Evolutionary conservation across 1,140 invertebrate species (phyloP), one percentile per base, ranked within the genome.

Genomic region (Cheumatopsyche charites): DNA sequence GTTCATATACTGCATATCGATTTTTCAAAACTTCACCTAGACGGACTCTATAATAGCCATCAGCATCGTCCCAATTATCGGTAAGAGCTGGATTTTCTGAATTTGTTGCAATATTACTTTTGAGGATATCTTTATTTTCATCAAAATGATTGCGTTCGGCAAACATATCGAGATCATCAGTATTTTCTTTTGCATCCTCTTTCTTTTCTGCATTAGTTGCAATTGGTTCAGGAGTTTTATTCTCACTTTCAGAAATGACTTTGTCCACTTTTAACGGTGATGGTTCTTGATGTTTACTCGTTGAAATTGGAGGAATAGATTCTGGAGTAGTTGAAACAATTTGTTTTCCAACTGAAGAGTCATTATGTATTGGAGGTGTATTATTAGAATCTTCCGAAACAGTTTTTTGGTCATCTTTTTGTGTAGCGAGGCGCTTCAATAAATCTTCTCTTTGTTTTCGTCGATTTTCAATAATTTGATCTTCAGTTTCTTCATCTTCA

Each of bases 61-160:
- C 98, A 13, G 97, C 94, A 85, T 99, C 98, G 81, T 99, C 98
- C 98, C 98, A 99, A 80, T 99, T 99, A 81, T 99, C 98, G 2
- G 92, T 97, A 2, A 98, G 85, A 69, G 92, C 92, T 0, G 94
- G 94, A 85, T 97, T 97, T 78, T 96, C 94, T 36, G 88, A 85
- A 52, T 88, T 87, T 74, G 86, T 82, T 78, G 86, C 90, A 80
- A 62, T 63, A 84, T 41, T 68, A 25, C 9, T 42, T 52, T 58
- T 65, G 88, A 90, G 90, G 86, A 96, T 94, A 87, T 90, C 90
- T 78, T 93, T 91, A 82, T 92, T 89, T 42, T 89, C 91, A 75
- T 91, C 88, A 80, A 95, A 94, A 80, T 90, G 93, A 79, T 98
- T 95, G 63, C 91, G 91, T 81, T 95, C 93, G 3, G 92, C 92